Evolutionary conservation across 2,113 vertebrate genomes (phyloP), one percentile per base, ranked within the genome.

Genomic region (Lepisosteus oculatus): DNA sequence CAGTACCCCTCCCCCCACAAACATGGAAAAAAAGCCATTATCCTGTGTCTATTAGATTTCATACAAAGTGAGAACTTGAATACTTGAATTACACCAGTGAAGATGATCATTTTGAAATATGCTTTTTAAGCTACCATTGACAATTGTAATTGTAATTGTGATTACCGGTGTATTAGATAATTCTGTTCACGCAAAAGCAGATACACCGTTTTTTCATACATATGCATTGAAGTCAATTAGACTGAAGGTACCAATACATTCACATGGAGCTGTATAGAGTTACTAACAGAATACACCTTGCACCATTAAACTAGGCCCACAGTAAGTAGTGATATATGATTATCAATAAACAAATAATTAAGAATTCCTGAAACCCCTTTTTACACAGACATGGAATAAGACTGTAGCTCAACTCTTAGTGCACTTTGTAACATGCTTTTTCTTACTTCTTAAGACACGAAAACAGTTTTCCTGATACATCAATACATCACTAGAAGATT

Each of bases 231-330:
- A 51, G 47, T 51, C 47, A 51, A 51, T 51, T 51, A 9, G 9
- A 9, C 47, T 51, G 47, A 9, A 51, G 5, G 5, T 51, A 9
- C 47, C 47, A 51, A 51, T 42, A 17, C 41, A 61, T 59, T 61
- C 64, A 67, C 67, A 72, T 43, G 29, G 4, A 62, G 68, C 17
- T 15, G 62, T 71, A 73, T 29, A 61, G 41, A 63, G 11, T 55
- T 62, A 68, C 42, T 45, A 62, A 69, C 41, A 68, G 17, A 72
- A 2, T 41, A n/a, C n/a, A 65, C 69, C 57, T 17, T 65, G 55
- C 55, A 15, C 62, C 65, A 55, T 51, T 51, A 9, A 51, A 5
- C 47, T 9, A 9, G 8, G 43, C 15, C 41, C 14, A 45, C 17
- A 17, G 29, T 55, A 57, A 17, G 55, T 59, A 61, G 29, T 56